Conservation (phyloP, 37 sponge, comb jelly and placozoan genomes). For the Aplysina aerophoba region DNA sequence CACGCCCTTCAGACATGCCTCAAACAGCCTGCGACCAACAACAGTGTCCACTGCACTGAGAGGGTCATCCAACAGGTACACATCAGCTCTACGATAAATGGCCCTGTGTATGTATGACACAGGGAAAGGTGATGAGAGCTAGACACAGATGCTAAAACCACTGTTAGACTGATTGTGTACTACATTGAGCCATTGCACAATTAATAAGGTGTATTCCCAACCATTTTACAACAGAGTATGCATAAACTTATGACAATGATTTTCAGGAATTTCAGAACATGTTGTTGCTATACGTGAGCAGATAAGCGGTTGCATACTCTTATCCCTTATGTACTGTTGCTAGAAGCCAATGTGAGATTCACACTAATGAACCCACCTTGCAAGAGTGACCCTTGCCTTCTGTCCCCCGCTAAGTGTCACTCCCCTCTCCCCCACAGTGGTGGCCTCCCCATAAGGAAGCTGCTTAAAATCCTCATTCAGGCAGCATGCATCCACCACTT, state of each 20-base stretch:
- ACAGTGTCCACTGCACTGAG: slow-evolving; percentile 87
- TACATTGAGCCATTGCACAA: no score
- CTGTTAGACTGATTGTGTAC: no score
- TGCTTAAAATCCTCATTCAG: slow-evolving; percentile 54
- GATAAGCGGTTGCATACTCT: no score
- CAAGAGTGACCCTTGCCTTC: slow-evolving; percentile 60
- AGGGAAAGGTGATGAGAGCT: background rate
- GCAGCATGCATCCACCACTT: slow-evolving; percentile 50
- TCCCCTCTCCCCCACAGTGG: slow-evolving; percentile 59
- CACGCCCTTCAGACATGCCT: slow-evolving; percentile 73
- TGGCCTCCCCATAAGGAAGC: slow-evolving; percentile 54
- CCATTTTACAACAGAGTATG: no score
- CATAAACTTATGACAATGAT: no score
- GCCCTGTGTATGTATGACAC: slow-evolving; percentile 56
- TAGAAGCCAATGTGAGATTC: no score
- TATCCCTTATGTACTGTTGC: no score
- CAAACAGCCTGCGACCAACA: slow-evolving; percentile 79
- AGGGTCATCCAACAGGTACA: slow-evolving; percentile 87
- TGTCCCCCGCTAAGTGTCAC: slow-evolving; percentile 70
- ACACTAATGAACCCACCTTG: slow-evolving; percentile 34
- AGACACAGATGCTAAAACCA: no score
- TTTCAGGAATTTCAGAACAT: no score
- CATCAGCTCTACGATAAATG: slow-evolving; percentile 75
- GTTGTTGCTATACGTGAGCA: no score
- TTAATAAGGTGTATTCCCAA: no score